Percentiles rank a stretch among this genome's conserved stretches.
Evolutionary conservation across 2,797 vertebrate species (phyloP).

Genomic region (Chelonia mydas): DNA sequence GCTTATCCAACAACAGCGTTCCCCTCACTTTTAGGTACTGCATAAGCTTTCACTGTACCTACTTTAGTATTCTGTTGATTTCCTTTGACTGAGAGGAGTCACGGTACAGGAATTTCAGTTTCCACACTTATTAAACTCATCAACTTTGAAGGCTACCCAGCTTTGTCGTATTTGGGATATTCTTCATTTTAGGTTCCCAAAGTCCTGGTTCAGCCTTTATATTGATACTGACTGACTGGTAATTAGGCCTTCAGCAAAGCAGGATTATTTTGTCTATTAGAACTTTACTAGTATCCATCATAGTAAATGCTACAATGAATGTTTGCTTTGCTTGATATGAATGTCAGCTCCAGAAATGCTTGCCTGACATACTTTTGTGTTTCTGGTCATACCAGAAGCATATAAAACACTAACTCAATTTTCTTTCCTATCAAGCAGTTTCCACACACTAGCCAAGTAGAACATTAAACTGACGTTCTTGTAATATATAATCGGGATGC

Average conservation of each 20-base stretch:
- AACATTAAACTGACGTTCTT: not conserved
- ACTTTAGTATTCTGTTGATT: not conserved
- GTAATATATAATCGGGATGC: not conserved
- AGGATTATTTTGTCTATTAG: not conserved
- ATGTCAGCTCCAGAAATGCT: not conserved
- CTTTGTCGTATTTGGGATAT: not conserved
- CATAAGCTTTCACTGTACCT: not conserved
- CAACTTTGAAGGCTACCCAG: not conserved
- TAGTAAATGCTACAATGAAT: not conserved
- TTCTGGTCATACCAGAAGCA: not conserved
- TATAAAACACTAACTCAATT: not conserved
- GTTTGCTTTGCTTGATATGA: not conserved
- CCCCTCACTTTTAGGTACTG: not conserved
- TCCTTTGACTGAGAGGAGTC: not conserved
- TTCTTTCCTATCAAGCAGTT: not conserved
- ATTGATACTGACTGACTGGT: not conserved
- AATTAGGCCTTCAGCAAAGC: not conserved
- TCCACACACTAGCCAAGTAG: not conserved
- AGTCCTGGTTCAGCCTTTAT: not conserved
- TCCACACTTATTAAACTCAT: not conserved
- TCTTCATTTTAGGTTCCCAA: not conserved
- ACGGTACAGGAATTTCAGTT: not conserved
- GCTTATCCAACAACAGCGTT: not conserved
- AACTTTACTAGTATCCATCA: not conserved
- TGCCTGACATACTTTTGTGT: not conserved